phyloP scores from a whole-genome alignment of 2,797 vertebrate species.

The Helicolenus hilgendorfi region DNA sequence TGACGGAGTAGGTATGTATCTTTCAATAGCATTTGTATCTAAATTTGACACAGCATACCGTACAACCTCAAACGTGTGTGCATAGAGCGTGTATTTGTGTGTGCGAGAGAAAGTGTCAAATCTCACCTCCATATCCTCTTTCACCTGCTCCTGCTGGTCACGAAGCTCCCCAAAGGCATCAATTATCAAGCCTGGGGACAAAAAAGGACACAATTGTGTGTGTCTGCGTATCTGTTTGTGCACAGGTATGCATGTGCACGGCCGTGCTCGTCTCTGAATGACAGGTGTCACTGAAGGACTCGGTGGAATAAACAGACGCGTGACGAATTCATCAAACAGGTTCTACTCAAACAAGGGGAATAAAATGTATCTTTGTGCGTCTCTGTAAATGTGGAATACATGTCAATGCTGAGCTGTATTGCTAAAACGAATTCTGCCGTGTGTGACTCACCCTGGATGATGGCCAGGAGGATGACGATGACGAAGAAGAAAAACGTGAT shows the following conservation, averaged over 20 bases:
- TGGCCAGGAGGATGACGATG: slow-evolving; percentile 90
- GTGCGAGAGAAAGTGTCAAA: background rate
- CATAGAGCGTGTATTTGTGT: background rate
- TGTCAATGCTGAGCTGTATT: background rate
- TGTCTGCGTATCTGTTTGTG: background rate
- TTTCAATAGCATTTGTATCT: background rate
- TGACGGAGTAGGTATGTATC: background rate
- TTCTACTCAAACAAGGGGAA: background rate
- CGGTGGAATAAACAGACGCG: slow-evolving; percentile 18
- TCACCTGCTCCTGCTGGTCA: slow-evolving; percentile 91
- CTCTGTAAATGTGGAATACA: background rate
- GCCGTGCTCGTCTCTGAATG: background rate
- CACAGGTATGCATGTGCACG: background rate
- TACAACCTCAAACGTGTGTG: background rate
- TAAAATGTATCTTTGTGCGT: background rate
- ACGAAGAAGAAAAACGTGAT: slow-evolving; percentile 92
- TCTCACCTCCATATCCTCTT: slow-evolving; percentile 90
- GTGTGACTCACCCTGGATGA: slow-evolving; percentile 88
- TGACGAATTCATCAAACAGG: slow-evolving; percentile 30
- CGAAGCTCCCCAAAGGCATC: slow-evolving; percentile 90
- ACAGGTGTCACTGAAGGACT: slow-evolving; percentile 1
- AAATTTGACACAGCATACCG: background rate
- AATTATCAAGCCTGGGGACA: slow-evolving; percentile 87
- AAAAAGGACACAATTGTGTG: background rate
- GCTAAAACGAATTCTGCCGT: background rate